These are phyloP conservation scores for Aelia acuminata DNA, from an alignment of 2,888 invertebrate species.

Conservation along the genomic window DNA sequence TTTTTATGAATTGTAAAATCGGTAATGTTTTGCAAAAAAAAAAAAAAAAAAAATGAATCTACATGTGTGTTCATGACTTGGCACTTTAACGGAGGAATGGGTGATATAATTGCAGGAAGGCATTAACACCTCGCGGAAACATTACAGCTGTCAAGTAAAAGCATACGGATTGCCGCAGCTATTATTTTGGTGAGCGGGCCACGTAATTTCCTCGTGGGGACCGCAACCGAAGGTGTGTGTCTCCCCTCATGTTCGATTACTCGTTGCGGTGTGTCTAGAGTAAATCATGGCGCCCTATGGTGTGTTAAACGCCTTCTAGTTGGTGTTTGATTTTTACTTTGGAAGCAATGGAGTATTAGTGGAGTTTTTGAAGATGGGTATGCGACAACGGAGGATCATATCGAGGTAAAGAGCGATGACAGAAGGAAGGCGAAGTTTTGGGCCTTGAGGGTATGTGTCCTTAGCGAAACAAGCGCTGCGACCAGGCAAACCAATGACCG, in stretches of 20 bases:
- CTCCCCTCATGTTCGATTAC: background rate
- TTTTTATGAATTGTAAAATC: no score
- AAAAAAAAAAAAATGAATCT: background rate
- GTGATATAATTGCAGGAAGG: slow-evolving; percentile 18
- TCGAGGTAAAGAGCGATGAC: background rate
- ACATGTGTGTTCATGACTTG: background rate
- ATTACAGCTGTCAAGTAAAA: slow-evolving; percentile 2
- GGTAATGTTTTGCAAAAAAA: no score
- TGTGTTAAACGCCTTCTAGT: background rate
- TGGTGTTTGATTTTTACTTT: background rate
- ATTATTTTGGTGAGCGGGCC: background rate
- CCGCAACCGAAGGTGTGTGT: background rate
- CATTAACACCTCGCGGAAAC: background rate
- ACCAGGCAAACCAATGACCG: slow-evolving; percentile 18
- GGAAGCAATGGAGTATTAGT: background rate
- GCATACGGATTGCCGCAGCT: background rate
- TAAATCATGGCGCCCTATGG: background rate
- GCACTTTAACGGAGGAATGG: background rate
- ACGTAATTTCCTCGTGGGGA: background rate
- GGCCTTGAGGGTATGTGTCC: background rate
- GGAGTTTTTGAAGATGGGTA: no score
- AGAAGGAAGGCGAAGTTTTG: background rate
- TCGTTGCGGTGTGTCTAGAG: background rate
- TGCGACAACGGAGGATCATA: background rate
- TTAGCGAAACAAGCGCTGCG: slow-evolving; percentile 23